phyloP scores from a whole-genome alignment of 2,888 invertebrate genomes.

The Globia sparganii region DNA sequence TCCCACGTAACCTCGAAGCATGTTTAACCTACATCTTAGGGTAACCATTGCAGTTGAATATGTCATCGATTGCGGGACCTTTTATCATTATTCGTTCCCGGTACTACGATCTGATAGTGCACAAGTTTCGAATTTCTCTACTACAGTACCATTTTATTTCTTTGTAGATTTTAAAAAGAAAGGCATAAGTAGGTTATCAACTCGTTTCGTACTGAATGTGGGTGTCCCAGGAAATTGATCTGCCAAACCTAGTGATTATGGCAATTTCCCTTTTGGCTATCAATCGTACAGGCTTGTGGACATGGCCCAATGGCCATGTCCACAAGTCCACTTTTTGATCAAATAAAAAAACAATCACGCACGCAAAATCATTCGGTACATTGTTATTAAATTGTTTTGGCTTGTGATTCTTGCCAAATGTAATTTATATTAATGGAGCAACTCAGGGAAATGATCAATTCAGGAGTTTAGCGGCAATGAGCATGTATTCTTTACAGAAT shows the following conservation, averaged over 20 bases:
- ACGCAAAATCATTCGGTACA: neutral
- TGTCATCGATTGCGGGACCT: slow-evolving; percentile 69
- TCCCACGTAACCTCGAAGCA: slow-evolving; percentile 38
- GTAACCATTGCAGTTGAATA: slow-evolving; percentile 70
- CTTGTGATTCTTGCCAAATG: slow-evolving; percentile 25
- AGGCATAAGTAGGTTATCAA: too few relatives aligned
- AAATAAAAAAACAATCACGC: slow-evolving; percentile 12
- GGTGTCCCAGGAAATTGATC: slow-evolving; percentile 27
- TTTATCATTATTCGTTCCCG: slow-evolving; percentile 67
- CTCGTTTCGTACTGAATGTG: too few relatives aligned
- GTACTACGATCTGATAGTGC: slow-evolving; percentile 55
- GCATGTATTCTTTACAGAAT: slow-evolving; percentile 1
- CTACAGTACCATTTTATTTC: slow-evolving; percentile 15
- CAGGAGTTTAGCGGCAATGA: slow-evolving; percentile 30
- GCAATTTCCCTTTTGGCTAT: slow-evolving; percentile 21
- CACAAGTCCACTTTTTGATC: neutral
- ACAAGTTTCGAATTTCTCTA: slow-evolving; percentile 20
- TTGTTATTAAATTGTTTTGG: slow-evolving; percentile 27
- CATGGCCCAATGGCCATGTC: too few relatives aligned
- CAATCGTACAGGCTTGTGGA: neutral
- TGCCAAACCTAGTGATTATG: slow-evolving; percentile 24
- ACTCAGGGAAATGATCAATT: slow-evolving; percentile 41
- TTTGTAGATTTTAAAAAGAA: too few relatives aligned
- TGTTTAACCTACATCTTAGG: slow-evolving; percentile 65
- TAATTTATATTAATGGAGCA: slow-evolving; percentile 20